A percentile compares a stretch with the other conserved stretches of the same genome.
Evolutionary conservation across 2,888 invertebrate species (phyloP).

Genomic region (Pristionchus fissidentatus): DNA sequence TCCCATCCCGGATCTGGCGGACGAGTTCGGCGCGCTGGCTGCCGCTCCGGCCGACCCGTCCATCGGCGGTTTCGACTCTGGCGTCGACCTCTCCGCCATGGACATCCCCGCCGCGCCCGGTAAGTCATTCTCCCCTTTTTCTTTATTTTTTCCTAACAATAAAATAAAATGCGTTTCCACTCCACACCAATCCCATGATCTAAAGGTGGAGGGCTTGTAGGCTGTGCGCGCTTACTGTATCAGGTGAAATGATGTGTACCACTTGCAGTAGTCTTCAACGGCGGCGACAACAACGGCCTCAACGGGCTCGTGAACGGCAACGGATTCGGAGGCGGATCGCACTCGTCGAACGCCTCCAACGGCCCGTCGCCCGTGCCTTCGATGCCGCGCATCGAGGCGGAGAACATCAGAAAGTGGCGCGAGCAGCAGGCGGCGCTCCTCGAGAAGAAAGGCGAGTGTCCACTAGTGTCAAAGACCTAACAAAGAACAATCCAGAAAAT

Average conservation of each 20-base stretch:
- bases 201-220: neutral
- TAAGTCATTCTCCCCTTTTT: neutral
- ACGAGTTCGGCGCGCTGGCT: constrained; percentile 50
- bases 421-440: constrained; percentile 91
- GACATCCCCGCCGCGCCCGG: constrained; percentile 45
- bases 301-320: constrained; percentile 44
- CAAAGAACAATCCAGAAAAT: neutral
- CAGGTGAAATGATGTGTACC: too few species aligned
- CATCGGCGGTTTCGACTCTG: constrained; percentile 56
- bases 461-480: neutral
- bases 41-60: constrained; percentile 49
- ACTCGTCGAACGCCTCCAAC: constrained; percentile 51
- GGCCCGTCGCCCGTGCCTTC: constrained; percentile 69
- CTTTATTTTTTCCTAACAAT: neutral
- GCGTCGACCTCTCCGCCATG: constrained; percentile 56
- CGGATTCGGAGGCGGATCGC: constrained; percentile 47
- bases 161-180: neutral
- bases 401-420: constrained; percentile 94
- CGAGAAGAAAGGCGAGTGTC: constrained; percentile 75
- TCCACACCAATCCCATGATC: neutral
- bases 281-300: constrained; percentile 4
- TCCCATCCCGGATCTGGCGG: constrained; percentile 48
- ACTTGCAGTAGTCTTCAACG: neutral
- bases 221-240: too few species aligned
- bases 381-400: constrained; percentile 81